Evolutionary conservation across 2,888 invertebrate species (phyloP).

Genomic region (Tinea trinotella): DNA sequence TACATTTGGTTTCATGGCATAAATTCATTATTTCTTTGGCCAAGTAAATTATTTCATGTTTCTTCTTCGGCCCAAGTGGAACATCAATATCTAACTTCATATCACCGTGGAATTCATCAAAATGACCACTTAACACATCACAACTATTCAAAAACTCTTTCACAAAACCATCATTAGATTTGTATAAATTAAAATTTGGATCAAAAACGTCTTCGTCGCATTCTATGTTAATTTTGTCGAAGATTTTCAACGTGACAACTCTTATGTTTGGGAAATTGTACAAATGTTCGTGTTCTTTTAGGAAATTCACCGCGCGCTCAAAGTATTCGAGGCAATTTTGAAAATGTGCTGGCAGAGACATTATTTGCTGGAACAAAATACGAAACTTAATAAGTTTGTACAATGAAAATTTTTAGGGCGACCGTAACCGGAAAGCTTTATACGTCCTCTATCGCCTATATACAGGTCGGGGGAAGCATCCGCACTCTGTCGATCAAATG

Average conservation of each 20-base stretch:
- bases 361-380: too few species aligned
- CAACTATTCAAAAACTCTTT: conserved; percentile 34
- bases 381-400: too few species aligned
- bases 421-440: too few species aligned
- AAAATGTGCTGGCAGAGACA: conserved; percentile 45
- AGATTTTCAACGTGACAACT: conserved; percentile 66
- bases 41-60: conserved; percentile 78
- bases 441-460: too few species aligned
- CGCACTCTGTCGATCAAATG: too few species aligned
- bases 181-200: conserved; percentile 29
- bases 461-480: too few species aligned
- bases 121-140: conserved; percentile 30
- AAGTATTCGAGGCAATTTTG: conserved; percentile 63
- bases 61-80: conserved; percentile 75
- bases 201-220: conserved; percentile 29
- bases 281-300: conserved; percentile 74
- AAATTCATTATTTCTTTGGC: conserved; percentile 67
- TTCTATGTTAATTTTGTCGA: conserved; percentile 58
- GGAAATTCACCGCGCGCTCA: conserved; percentile 64
- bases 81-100: conserved; percentile 30
- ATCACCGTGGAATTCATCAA: conserved; percentile 26
- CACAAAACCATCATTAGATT: conserved; percentile 27
- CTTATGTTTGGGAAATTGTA: conserved; percentile 77
- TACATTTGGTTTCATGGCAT: conserved; percentile 56
- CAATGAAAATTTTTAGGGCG: too few species aligned